Conservation (phyloP, 2,797 vertebrate species). For the Chloroceryle inda region DNA sequence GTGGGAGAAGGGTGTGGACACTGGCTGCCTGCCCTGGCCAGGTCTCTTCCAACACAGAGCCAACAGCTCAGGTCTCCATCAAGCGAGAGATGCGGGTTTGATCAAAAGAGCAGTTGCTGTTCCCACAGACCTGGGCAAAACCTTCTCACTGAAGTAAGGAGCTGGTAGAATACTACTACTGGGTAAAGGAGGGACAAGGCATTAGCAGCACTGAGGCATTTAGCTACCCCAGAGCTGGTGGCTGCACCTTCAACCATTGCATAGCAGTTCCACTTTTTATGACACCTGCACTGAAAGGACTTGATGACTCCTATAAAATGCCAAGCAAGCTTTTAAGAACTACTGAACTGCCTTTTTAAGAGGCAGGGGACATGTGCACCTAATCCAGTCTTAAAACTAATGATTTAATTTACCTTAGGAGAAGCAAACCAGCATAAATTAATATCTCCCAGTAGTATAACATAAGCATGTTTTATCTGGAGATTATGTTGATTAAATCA, state of each 20-base stretch:
- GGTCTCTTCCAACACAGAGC: not conserved
- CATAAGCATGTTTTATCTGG: slow-evolving; percentile 75
- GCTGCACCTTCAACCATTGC: not conserved
- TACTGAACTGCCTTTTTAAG: slow-evolving; percentile 21
- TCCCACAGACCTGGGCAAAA: not conserved
- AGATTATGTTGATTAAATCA: slow-evolving; percentile 81
- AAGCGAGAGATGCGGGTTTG: accelerated
- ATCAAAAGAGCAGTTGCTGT: not conserved
- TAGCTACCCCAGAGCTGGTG: accelerated
- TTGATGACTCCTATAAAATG: not conserved
- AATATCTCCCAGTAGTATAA: slow-evolving; percentile 72
- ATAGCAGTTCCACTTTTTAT: not conserved
- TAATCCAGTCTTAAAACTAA: slow-evolving; percentile 57
- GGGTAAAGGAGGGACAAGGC: not conserved
- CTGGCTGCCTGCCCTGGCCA: not conserved
- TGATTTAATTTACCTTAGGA: slow-evolving; percentile 71
- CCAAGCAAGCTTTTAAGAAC: not conserved
- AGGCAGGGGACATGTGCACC: not conserved
- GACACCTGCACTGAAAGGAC: not conserved
- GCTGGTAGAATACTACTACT: accelerated
- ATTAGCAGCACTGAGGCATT: accelerated
- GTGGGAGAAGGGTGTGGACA: accelerated
- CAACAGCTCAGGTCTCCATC: not conserved
- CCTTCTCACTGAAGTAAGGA: not conserved
- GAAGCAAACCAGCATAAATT: slow-evolving; percentile 75